phyloP scores from a whole-genome alignment of 2,113 vertebrate genomes.

The Murina feae region DNA sequence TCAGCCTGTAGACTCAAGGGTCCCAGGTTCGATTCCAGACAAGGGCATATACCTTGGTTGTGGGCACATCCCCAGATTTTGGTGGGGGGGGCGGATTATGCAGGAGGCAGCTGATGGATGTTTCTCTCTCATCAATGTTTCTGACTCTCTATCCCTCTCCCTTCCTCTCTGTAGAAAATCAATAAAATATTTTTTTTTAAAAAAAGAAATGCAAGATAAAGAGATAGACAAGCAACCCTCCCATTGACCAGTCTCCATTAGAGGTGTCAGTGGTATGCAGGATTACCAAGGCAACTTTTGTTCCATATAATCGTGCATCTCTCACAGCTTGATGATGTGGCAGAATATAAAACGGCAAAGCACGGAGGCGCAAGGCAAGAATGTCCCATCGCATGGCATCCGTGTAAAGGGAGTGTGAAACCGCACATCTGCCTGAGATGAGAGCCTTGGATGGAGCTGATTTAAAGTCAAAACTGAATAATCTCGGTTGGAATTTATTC shows the following conservation, averaged over 20 bases:
- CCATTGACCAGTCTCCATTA: neutral
- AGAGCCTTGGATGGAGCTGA: neutral
- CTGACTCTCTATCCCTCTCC: too few species aligned
- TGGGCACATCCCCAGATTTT: too few species aligned
- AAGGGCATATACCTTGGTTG: too few species aligned
- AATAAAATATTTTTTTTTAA: too few species aligned
- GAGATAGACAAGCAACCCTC: neutral
- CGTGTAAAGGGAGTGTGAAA: neutral
- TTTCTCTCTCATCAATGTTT: too few species aligned
- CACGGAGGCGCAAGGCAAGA: neutral
- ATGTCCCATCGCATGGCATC: neutral
- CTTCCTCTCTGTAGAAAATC: too few species aligned
- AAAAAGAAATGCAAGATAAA: too few species aligned
- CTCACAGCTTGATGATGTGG: neutral
- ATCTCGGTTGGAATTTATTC: constrained; percentile 53
- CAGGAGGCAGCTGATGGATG: too few species aligned
- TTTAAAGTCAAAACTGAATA: constrained; percentile 36
- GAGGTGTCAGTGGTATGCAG: neutral
- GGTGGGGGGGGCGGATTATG: too few species aligned
- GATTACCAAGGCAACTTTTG: neutral
- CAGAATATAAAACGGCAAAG: neutral
- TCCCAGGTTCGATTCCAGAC: too few species aligned
- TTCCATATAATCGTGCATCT: neutral
- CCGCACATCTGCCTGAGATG: neutral
- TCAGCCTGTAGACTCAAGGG: too few species aligned